Base-by-base conservation (phyloP, 2,888 invertebrate species). In the Eupsilia transversa region DNA sequence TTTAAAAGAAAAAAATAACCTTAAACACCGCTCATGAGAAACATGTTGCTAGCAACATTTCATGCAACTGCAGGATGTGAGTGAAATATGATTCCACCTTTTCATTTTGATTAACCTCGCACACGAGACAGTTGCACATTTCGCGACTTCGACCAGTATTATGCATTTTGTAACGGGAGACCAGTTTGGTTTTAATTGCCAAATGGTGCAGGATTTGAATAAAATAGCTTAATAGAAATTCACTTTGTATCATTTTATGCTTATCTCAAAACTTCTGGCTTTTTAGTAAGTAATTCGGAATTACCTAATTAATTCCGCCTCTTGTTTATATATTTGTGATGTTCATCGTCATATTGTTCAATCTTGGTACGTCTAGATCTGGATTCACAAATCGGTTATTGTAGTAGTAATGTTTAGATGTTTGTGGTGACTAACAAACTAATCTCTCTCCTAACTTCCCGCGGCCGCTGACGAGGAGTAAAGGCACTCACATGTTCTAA, bases 381-480 rank as follows among this genome's bases (percentile, higher is more conserved):
- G 41, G 59, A 54, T 46, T 63, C 69, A 6, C 38, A 61, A 65
- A 65, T 30, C 3, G 3, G 38, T 64, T 7, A 30, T 49, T 20
- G 30, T 30, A 30, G 20, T 54, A 64, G 54, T 64, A 3, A 41
- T 72, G 1, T 77, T 20, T 77, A 63, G 54, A 52, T 52, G 43
- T 52, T 74, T 66, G 30, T 77, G 46, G 89, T 93, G 80, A 94
- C 93, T 95, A 94, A 94, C 74, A 38, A 61, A 88, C 89, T 88
- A 89, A 90, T 84, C 86, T 27, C 30, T 87, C 88, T 86, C 93
- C 94, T 94, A 91, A 92, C 94, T 91, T 94, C 95, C 94, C 95
- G 92, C 90, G 87, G 86, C 84, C 85, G 92, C 94, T 95, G 95
- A 95, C 88, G 95, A 94, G 95, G 95, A 94, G 90, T 94, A 95